A percentile compares a stretch with the other conserved stretches of the same genome.
Conservation (phyloP, 1,140 invertebrate genomes). For the Artemia franciscana region DNA sequence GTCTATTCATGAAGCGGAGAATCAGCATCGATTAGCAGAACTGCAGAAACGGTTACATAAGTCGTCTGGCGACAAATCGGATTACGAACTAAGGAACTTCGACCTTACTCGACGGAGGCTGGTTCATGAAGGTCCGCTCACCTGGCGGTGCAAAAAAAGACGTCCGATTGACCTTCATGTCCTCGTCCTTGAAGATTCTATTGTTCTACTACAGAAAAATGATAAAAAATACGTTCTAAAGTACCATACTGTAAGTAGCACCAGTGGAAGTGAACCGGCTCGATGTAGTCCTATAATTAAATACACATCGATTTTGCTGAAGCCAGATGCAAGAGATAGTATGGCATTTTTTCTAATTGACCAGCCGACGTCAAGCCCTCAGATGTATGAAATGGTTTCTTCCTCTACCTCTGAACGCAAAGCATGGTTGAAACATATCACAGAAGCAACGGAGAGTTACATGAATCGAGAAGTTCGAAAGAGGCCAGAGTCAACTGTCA, state of each 20-base stretch:
- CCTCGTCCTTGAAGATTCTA: constrained; percentile 58
- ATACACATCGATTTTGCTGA: constrained; percentile 40
- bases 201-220: constrained; percentile 65
- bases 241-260: constrained; percentile 31
- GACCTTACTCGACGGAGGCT: constrained; percentile 57
- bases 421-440: constrained; percentile 57
- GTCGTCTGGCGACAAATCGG: constrained; percentile 36
- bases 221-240: constrained; percentile 65
- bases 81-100: constrained; percentile 45
- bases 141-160: constrained; percentile 38
- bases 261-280: constrained; percentile 11
- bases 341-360: constrained; percentile 66
- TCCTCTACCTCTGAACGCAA: constrained; percentile 49
- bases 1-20: constrained; percentile 74
- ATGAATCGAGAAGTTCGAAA: constrained; percentile 22
- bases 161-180: constrained; percentile 65
- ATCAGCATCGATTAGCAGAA: constrained; percentile 56
- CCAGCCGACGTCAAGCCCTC: constrained; percentile 42
- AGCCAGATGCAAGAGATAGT: constrained; percentile 61
- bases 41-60: constrained; percentile 67
- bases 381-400: constrained; percentile 69
- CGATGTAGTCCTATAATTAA: constrained; percentile 44
- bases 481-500: constrained; percentile 3
- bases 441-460: constrained; percentile 44
- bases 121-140: constrained; percentile 57